These are phyloP conservation scores for Conger conger DNA, from an alignment of 2,113 vertebrate species.

Conservation along the genomic window DNA sequence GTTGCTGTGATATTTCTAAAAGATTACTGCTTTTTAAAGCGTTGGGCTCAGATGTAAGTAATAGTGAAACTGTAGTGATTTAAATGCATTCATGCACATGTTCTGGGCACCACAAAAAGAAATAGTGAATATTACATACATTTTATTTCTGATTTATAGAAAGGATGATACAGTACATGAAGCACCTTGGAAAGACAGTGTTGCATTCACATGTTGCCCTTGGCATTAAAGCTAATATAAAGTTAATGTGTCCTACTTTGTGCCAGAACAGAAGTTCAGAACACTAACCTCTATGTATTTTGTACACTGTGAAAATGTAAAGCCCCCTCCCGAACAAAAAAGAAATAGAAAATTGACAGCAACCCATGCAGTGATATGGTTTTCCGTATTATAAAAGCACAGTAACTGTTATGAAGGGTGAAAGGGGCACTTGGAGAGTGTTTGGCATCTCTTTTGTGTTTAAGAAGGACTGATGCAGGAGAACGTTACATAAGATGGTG, in stretches of 20 bases:
- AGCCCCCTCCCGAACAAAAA: background rate
- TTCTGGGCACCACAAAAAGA: background rate
- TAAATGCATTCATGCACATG: constrained; percentile 7
- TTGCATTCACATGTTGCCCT: background rate
- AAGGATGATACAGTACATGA: background rate
- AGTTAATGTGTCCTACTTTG: background rate
- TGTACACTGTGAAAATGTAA: background rate
- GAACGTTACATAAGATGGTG: background rate
- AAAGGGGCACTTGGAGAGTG: background rate
- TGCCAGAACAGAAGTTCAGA: background rate
- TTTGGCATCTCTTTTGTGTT: background rate
- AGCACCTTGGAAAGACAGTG: background rate
- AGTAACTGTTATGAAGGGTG: background rate
- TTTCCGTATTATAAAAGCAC: background rate
- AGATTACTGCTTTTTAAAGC: background rate
- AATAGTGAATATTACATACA: background rate
- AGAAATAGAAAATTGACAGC: background rate
- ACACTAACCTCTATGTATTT: background rate
- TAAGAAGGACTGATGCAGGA: background rate
- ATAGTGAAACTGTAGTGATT: background rate
- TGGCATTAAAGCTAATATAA: background rate
- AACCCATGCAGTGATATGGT: background rate
- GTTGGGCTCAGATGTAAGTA: background rate
- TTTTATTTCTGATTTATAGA: background rate
- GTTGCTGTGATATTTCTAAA: constrained; percentile 31